These are phyloP conservation scores for Antheraea pernyi DNA, from an alignment of 1,140 invertebrate species.

Conservation along the genomic window DNA sequence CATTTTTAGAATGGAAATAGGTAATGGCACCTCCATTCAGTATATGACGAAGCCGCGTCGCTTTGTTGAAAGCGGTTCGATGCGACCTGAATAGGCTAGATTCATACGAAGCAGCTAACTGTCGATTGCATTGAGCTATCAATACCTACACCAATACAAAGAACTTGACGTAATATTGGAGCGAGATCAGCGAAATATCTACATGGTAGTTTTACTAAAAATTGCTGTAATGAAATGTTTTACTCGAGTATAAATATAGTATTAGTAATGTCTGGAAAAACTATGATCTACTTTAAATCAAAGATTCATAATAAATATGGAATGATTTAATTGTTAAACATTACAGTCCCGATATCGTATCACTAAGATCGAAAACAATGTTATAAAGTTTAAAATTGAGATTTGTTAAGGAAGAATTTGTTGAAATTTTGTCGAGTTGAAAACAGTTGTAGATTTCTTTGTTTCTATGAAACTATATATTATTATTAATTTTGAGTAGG, in stretches of 20 bases:
- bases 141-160: constrained; percentile 42
- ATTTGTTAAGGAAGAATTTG: too few relatives aligned
- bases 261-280: too few relatives aligned
- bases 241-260: background rate
- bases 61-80: constrained; percentile 51
- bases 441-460: too few relatives aligned
- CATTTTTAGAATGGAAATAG: background rate
- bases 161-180: constrained; percentile 41
- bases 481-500: too few relatives aligned
- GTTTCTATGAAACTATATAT: too few relatives aligned
- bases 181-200: constrained; percentile 19
- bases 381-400: too few relatives aligned
- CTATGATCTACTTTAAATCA: too few relatives aligned
- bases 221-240: background rate
- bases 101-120: constrained; percentile 49
- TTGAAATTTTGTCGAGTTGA: too few relatives aligned
- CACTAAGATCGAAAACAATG: too few relatives aligned
- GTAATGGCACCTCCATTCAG: constrained; percentile 44
- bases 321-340: too few relatives aligned
- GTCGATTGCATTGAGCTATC: constrained; percentile 46
- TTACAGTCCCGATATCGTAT: too few relatives aligned
- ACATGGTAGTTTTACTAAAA: constrained; percentile 17
- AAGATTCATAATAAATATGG: too few relatives aligned
- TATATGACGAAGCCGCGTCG: constrained; percentile 46
- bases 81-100: constrained; percentile 49